These are phyloP conservation scores for Heteropelma amictum DNA, from an alignment of 2,888 invertebrate genomes.

Conservation along the genomic window DNA sequence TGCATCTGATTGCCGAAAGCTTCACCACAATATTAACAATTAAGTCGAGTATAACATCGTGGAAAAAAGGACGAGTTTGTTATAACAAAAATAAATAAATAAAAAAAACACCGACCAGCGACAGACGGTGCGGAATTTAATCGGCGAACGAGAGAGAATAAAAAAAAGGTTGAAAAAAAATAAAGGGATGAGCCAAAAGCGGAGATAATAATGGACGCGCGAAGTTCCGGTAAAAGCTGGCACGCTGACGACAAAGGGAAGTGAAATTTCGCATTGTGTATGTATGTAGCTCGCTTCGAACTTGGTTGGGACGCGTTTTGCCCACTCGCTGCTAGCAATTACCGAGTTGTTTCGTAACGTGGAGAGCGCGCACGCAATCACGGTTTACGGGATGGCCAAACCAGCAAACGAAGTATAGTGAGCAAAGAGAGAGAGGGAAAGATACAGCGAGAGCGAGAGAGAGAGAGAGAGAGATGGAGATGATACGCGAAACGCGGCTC, in stretches of 20 bases:
- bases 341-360: slow-evolving; percentile 74
- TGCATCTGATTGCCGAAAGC: no score
- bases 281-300: slow-evolving; percentile 31
- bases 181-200: slow-evolving; percentile 37
- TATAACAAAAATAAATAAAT: neutral
- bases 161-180: slow-evolving; percentile 32
- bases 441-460: neutral
- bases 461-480: slow-evolving; percentile 7
- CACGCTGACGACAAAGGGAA: slow-evolving; percentile 23
- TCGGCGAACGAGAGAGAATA: slow-evolving; percentile 19
- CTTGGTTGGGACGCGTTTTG: slow-evolving; percentile 62
- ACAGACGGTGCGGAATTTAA: slow-evolving; percentile 19
- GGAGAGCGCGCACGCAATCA: slow-evolving; percentile 69
- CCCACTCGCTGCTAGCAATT: slow-evolving; percentile 71
- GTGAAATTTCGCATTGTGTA: slow-evolving; percentile 24
- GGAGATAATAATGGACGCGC: slow-evolving; percentile 45
- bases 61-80: neutral
- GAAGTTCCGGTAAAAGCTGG: slow-evolving; percentile 37
- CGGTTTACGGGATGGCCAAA: slow-evolving; percentile 62
- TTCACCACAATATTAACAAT: neutral
- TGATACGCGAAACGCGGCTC: slow-evolving; percentile 20
- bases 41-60: neutral
- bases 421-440: neutral
- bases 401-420: slow-evolving; percentile 21
- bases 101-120: neutral